Evolutionary conservation across 1,140 invertebrate genomes (phyloP), one percentile per base, ranked within the genome.

Genomic region (Bombus cullumanus): DNA sequence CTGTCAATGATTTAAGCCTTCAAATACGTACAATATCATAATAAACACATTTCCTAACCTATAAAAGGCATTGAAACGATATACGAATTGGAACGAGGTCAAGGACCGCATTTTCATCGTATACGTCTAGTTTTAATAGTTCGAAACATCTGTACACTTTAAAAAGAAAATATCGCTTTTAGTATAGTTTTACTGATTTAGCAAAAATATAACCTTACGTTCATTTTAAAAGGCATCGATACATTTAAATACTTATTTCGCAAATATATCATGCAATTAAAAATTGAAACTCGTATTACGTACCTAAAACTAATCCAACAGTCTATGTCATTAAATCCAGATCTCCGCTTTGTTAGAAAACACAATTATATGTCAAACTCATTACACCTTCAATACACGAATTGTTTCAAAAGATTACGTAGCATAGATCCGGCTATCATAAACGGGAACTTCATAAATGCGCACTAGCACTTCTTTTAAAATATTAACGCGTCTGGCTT

Each of bases 291-390:
- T 66, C 1, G 5, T 47, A 47, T 47, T 82, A 75, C 86, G 39
- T 94, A 98, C 97, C 97, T 98, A 97, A 91, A 96, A 96, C 94
- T 97, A 97, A 94, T 97, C 97, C 91, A 97, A 97, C 87, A 97
- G 96, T 93, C 97, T 97, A 62, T 97, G 96, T 9, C 93, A 97
- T 97, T 85, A 97, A 96, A 93, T 97, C 97, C 88, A 97, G 92
- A 92, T 96, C 97, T 94, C 97, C 97, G 88, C 97, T 96, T 86
- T 96, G 96, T 92, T 97, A 97, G 64, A 97, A 94, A 80, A 97
- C 97, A 91, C 97, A 95, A 91, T 97, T 94, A 28, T 97, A 97
- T 91, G 97, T 94, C 89, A 97, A 97, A 94, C 97, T 96, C 97
- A 97, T 97, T 47, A 53, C 76, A 47, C 39, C 76, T 41, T 84